Evolutionary conservation across 35 echinoderm and acorn worm species (phyloP).

Genomic region (Anneissia japonica): DNA sequence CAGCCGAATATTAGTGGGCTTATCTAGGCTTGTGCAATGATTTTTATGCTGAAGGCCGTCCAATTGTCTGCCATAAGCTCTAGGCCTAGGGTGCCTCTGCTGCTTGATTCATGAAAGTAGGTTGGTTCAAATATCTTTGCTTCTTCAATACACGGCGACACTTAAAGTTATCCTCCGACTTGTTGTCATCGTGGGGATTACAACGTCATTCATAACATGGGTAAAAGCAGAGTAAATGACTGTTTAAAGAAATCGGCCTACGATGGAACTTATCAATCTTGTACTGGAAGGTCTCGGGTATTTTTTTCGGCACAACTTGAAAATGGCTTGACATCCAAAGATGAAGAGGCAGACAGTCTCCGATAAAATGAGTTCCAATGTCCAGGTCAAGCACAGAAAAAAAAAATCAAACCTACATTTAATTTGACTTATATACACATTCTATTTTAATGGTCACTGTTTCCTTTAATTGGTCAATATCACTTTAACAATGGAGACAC

Average conservation of each 20-base stretch:
- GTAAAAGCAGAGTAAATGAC: background rate
- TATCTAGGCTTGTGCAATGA: background rate
- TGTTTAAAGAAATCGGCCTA: background rate
- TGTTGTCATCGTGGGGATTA: background rate
- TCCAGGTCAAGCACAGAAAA: background rate
- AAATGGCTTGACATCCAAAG: background rate
- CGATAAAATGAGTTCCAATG: background rate
- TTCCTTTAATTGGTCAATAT: background rate
- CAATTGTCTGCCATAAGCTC: background rate
- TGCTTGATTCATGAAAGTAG: background rate
- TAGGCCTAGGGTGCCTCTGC: background rate
- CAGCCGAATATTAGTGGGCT: background rate
- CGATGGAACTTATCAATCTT: background rate
- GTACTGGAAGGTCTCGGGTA: no score
- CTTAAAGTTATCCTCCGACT: background rate
- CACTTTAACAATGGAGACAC: background rate
- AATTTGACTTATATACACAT: background rate
- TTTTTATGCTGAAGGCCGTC: background rate
- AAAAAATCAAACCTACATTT: background rate
- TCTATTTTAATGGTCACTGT: background rate
- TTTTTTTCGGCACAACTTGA: background rate
- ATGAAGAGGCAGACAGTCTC: background rate
- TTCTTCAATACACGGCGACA: background rate
- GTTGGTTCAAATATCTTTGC: background rate
- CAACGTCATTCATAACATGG: background rate